Evolutionary conservation across 2,113 vertebrate species (phyloP), one percentile per base, ranked within the genome.

Genomic region (Boleophthalmus pectinirostris): DNA sequence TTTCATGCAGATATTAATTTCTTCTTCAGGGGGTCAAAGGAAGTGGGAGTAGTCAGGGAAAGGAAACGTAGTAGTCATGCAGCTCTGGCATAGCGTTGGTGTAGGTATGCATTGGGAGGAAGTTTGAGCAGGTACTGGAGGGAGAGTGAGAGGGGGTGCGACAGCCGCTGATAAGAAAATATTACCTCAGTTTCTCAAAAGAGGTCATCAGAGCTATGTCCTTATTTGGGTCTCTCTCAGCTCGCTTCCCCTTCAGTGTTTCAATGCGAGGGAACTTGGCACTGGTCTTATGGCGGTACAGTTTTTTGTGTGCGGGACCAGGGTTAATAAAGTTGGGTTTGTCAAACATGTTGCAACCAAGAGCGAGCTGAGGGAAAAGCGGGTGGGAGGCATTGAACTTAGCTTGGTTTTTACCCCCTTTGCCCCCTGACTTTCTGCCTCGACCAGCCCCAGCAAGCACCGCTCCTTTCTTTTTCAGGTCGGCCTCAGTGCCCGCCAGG

Each of bases 131-230:
- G 87, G 90, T 91, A 84, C 77, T 74, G 81, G 86, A 51, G 77
- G 80, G 53, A 33, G 56, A 74, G 87, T 77, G 82, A 83, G 79
- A 79, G 65, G 73, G 92, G 93, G 93, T 94, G 92, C 92, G 94
- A 92, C 95, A 93, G 95, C 94, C 95, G 95, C 95, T 94, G 94
- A 94, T 94, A 95, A 95, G 95, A 94, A 94, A 96, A 95, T 95
- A 98, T 99, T 99, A 99, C 98, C 98, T 99, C 96, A 97, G 96
- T 96, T 98, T 99, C 93, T 99, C 97, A 95, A 97, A 98, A 94
- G 97, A 95, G 94, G 95, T 94, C 94, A 96, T 96, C 94, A 96
- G 95, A 89, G 95, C 92, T 87, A 97, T 93, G 93, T 98, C 96
- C 94, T 98, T 98, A 93, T 94, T 94, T 92, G 95, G 95, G 80